Conservation (phyloP, 2,888 invertebrate genomes). For the Pammene aurita region DNA sequence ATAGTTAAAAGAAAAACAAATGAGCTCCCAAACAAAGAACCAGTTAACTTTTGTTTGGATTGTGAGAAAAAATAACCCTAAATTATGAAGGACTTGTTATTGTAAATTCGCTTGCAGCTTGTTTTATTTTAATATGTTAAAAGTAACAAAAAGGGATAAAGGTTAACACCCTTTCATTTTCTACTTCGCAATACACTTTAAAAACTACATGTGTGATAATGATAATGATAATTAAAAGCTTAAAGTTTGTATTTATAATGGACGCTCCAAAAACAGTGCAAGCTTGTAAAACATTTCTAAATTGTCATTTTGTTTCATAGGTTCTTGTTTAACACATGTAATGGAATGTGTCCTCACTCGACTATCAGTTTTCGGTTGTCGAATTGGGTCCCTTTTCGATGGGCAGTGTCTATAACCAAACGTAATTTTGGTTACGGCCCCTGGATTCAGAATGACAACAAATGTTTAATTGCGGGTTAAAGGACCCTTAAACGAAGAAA, state of each 20-base stretch:
- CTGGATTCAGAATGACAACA: no score
- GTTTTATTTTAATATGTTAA: conserved; percentile 16
- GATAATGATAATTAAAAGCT: conserved; percentile 1
- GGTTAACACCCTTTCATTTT: background rate
- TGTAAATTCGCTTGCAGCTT: conserved; percentile 21
- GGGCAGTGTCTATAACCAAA: no score
- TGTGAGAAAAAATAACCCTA: conserved; percentile 67
- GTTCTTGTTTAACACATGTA: no score
- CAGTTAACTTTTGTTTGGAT: conserved; percentile 62
- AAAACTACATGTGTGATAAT: conserved; percentile 4
- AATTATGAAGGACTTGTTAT: conserved; percentile 48
- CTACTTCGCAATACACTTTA: background rate
- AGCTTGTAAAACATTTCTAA: background rate
- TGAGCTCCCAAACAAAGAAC: conserved; percentile 24
- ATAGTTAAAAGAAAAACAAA: conserved; percentile 27
- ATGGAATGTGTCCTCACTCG: no score
- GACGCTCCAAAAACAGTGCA: background rate
- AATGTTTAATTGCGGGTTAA: background rate
- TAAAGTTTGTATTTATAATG: background rate
- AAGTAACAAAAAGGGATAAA: conserved; percentile 5
- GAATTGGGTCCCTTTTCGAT: no score
- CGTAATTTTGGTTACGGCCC: no score
- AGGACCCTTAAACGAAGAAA: no score
- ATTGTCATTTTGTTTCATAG: background rate
- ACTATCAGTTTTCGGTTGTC: no score